phyloP scores from a whole-genome alignment of 2,888 invertebrate genomes.

The Rotaria sp. region DNA sequence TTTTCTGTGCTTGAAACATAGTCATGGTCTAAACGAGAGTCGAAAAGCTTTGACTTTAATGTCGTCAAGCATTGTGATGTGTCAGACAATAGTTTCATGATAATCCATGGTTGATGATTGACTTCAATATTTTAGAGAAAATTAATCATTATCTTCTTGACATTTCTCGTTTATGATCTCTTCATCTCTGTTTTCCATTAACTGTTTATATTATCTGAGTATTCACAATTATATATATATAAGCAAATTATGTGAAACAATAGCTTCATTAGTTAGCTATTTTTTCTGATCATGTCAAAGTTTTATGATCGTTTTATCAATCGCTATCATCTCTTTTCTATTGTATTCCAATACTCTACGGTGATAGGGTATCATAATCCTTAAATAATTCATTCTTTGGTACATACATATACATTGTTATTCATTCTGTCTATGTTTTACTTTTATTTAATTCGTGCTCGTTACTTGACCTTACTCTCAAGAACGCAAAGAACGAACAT shows the following conservation, averaged over 20 bases:
- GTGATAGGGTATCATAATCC: background rate
- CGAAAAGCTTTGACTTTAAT: too few species aligned
- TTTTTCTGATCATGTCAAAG: background rate
- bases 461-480: conserved; percentile 11
- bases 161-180: background rate
- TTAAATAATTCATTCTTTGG: background rate
- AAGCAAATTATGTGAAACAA: background rate
- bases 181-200: too few species aligned
- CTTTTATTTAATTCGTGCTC: background rate
- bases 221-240: background rate
- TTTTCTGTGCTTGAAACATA: too few species aligned
- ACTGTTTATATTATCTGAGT: background rate
- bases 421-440: background rate
- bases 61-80: too few species aligned
- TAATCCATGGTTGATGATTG: too few species aligned
- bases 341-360: background rate
- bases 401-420: background rate
- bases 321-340: background rate
- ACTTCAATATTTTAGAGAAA: conserved; percentile 41
- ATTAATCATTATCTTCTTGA: background rate
- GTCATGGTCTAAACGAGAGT: too few species aligned
- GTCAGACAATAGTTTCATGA: too few species aligned
- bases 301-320: background rate
- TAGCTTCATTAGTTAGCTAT: background rate
- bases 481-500: background rate